Percentiles rank a stretch among this genome's conserved stretches.
Conservation (phyloP, 2,888 invertebrate species). For the Synanthedon vespiformis region DNA sequence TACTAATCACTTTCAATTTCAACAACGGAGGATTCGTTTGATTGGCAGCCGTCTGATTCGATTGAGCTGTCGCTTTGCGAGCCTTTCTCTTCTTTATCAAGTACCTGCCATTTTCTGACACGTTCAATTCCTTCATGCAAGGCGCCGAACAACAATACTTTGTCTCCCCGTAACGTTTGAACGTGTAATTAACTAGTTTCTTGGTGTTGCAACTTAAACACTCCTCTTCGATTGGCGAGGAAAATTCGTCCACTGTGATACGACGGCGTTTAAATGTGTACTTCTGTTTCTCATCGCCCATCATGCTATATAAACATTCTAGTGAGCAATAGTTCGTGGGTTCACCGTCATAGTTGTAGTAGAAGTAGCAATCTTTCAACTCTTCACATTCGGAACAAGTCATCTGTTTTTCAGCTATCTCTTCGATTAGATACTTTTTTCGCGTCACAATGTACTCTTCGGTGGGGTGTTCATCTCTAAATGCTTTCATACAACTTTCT, state of each 20-base stretch:
- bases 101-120: conserved; percentile 46
- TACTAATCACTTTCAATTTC: conserved; percentile 62
- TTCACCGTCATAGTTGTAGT: conserved; percentile 54
- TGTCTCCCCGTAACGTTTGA: conserved; percentile 60
- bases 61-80: conserved; percentile 11
- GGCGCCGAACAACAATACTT: conserved; percentile 66
- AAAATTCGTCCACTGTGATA: conserved; percentile 54
- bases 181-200: conserved; percentile 56
- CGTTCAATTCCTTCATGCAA: conserved; percentile 68
- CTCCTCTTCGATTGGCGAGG: conserved; percentile 19
- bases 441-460: conserved; percentile 32
- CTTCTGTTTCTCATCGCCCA: conserved; percentile 66
- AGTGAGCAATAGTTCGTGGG: conserved; percentile 67
- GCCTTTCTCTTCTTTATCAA: conserved; percentile 30
- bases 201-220: conserved; percentile 65
- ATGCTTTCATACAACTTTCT: conserved; percentile 56
- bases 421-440: conserved; percentile 53
- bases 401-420: conserved; percentile 34
- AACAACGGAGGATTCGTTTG: conserved; percentile 36
- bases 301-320: conserved; percentile 63
- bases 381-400: conserved; percentile 57
- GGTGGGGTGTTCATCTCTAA: conserved; percentile 43
- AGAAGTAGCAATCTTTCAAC: conserved; percentile 51
- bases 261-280: conserved; percentile 65
- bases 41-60: conserved; percentile 3